Evolutionary conservation across 2,113 vertebrate genomes (phyloP), one percentile per base, ranked within the genome.

Genomic region (Dromaius novaehollandiae): DNA sequence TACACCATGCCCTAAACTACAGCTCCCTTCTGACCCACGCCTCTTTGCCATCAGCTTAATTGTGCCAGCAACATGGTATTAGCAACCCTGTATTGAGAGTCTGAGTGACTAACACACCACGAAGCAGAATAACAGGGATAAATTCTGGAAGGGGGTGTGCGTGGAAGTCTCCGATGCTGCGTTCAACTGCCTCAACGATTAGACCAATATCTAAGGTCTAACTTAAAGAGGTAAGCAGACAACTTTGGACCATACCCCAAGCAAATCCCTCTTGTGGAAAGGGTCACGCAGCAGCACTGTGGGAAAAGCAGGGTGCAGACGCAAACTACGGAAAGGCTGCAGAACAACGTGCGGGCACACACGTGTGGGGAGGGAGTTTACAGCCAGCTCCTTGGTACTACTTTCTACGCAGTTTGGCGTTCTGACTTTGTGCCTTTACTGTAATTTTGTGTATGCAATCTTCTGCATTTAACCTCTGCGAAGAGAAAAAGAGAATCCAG

Each of bases 301-400:
- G n/a, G 8, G 91, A 93, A 38, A 22, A 87, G 81, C 40, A 50
- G 9, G 1, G 3, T n/a, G 18, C 46, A 79, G n/a, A 58, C 4
- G 13, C 4, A n/a, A 70, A 91, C 70, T 22, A 58, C 8, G 46
- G 82, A 40, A 66, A 82, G 28, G 8, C 11, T 69, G 38, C 42
- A 73, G 93, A 82, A 85, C 1, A 1, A 64, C 7, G 30, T 10
- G 56, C 56, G 9, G 56, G 56, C 17, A 8, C 30, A 28, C 15
- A 19, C 6, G 18, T 48, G 0, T 1, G 1, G 2, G 8, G 13
- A 8, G 70, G 34, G 34, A 24, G 53, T 51, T 30, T 21, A 64
- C 7, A 88, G 60, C 69, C 61, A 68, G 73, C 46, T 61, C 70
- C 66, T 60, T 56, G 28, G 46, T 38, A 13, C 20, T 46, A 34